Conservation (phyloP, 2,113 vertebrate genomes). For the Peromyscus polionotus region DNA sequence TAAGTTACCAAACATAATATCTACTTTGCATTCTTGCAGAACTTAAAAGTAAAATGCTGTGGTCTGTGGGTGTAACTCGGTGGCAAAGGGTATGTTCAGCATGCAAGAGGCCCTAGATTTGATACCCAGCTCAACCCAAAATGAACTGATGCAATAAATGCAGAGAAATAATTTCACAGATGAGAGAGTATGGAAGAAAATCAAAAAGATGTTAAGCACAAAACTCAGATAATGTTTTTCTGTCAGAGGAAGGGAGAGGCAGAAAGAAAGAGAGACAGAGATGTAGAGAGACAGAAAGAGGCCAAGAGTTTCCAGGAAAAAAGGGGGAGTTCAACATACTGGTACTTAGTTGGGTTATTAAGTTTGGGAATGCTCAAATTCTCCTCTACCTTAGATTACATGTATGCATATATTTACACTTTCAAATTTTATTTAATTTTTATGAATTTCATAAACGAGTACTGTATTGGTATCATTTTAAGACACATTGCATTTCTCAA, state of each 20-base stretch:
- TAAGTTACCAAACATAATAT: not conserved
- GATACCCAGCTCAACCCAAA: not conserved
- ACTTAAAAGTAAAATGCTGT: constrained; percentile 6
- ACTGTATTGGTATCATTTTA: not conserved
- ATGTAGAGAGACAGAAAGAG: not conserved
- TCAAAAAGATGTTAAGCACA: not conserved
- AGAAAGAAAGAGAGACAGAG: not conserved
- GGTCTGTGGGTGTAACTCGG: not conserved
- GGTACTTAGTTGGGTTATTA: not conserved
- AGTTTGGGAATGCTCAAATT: not conserved
- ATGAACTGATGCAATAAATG: not conserved
- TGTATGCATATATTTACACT: not conserved
- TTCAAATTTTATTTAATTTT: not conserved
- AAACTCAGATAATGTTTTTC: not conserved
- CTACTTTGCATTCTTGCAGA: not conserved
- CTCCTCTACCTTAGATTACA: not conserved
- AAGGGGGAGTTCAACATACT: not conserved
- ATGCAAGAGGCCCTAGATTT: not conserved
- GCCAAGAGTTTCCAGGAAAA: not conserved
- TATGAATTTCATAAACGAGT: not conserved
- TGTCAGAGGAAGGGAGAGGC: not conserved
- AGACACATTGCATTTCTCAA: constrained; percentile 1
- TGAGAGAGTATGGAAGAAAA: constrained; percentile 19
- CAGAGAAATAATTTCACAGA: not conserved
- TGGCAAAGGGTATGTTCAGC: not conserved